These are phyloP conservation scores for Phaetusa simplex DNA, from an alignment of 2,113 vertebrate species.

Conservation along the genomic window DNA sequence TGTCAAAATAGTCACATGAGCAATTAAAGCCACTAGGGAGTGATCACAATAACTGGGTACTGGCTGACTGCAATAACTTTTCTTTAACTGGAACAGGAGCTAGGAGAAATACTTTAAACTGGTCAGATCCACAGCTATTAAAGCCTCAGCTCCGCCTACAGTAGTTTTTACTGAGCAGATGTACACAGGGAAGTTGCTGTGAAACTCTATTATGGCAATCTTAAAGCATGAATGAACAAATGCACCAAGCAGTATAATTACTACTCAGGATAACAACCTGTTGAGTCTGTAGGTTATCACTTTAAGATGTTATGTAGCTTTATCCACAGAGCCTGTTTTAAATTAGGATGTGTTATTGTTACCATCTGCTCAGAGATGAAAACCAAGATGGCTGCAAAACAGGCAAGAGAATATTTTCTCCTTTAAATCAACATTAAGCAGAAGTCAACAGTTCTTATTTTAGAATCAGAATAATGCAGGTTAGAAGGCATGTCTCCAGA, in stretches of 20 bases:
- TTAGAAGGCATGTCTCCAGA: background rate
- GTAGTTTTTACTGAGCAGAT: background rate
- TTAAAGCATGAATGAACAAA: background rate
- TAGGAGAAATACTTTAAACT: background rate
- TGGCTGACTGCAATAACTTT: background rate
- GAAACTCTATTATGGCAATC: background rate
- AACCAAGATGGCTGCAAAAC: background rate
- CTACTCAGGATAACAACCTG: background rate
- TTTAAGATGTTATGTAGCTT: background rate
- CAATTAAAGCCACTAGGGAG: background rate
- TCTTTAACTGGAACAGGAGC: background rate
- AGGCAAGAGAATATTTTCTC: background rate
- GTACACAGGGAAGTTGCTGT: background rate
- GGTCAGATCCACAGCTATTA: background rate
- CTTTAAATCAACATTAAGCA: background rate
- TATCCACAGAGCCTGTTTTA: background rate
- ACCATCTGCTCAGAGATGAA: background rate
- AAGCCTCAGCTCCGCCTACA: background rate
- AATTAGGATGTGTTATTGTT: background rate
- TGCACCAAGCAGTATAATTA: background rate
- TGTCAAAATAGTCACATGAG: background rate
- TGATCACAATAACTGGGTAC: background rate
- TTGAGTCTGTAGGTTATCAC: background rate
- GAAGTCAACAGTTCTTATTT: background rate
- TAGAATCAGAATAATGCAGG: background rate